phyloP scores from a whole-genome alignment of 2,113 vertebrate genomes.

The Galeopterus variegatus region DNA sequence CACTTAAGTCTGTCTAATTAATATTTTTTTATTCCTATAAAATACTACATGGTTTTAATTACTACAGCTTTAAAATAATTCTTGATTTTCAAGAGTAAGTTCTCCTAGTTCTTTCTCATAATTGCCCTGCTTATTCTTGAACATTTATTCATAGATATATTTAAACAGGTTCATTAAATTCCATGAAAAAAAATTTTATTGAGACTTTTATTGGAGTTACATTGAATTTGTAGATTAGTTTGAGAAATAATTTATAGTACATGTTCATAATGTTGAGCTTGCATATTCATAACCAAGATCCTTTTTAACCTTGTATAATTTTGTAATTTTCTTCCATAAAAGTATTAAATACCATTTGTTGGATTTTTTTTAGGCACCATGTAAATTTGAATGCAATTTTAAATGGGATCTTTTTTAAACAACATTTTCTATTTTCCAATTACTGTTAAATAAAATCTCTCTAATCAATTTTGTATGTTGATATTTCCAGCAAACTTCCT shows the following conservation, averaged over 20 bases:
- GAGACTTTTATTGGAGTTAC: not conserved
- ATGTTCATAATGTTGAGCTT: not conserved
- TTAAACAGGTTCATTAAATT: constrained; percentile 35
- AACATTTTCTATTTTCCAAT: constrained; percentile 58
- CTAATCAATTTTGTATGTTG: constrained; percentile 28
- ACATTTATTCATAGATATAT: not conserved
- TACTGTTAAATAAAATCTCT: constrained; percentile 46
- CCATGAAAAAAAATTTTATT: not conserved
- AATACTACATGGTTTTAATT: constrained; percentile 4
- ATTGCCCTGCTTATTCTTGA: not conserved
- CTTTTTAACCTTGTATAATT: not conserved
- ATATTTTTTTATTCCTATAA: constrained; percentile 48
- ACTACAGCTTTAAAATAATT: constrained; percentile 17
- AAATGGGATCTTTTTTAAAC: not conserved
- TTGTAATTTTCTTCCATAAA: constrained; percentile 33
- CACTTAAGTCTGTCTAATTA: constrained; percentile 16
- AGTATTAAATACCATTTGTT: constrained; percentile 54
- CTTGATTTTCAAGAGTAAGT: not conserved
- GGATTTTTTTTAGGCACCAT: not conserved
- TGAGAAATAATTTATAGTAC: not conserved
- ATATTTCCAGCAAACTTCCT: constrained; percentile 34
- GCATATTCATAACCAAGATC: not conserved
- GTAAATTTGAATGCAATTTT: constrained; percentile 15
- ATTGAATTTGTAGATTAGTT: not conserved
- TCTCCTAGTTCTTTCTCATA: not conserved